Conservation (phyloP, 2,113 vertebrate species). For the Pavo muticus region DNA sequence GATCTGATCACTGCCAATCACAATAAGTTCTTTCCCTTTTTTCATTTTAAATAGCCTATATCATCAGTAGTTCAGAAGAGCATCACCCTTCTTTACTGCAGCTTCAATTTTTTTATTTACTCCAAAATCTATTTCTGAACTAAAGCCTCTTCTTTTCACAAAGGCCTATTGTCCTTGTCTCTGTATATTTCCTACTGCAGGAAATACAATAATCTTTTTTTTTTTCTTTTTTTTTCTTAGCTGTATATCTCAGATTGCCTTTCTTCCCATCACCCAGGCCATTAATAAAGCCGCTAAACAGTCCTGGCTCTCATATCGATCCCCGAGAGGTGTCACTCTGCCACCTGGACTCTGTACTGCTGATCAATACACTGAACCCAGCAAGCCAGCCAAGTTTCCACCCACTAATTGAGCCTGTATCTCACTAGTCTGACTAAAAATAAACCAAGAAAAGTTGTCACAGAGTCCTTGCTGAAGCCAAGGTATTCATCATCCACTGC, state of each 20-base stretch:
- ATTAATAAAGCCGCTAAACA: background rate
- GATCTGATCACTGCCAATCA: background rate
- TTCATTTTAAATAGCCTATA: background rate
- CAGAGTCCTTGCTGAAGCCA: background rate
- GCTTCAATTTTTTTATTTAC: background rate
- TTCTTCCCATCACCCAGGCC: background rate
- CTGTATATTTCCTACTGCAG: background rate
- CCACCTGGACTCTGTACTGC: background rate
- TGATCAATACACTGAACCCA: background rate
- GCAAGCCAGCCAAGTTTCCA: background rate
- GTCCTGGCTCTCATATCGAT: rapidly evolving
- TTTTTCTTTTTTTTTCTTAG: background rate
- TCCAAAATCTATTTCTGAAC: background rate
- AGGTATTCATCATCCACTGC: background rate
- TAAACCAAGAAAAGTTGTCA: background rate
- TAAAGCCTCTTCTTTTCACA: background rate
- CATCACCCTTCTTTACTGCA: background rate
- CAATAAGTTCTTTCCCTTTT: background rate
- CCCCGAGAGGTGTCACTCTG: background rate
- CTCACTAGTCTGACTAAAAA: background rate
- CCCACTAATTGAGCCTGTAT: background rate
- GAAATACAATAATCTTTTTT: background rate
- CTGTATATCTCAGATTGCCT: background rate
- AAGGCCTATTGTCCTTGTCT: background rate
- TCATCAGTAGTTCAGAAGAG: background rate